phyloP scores from a whole-genome alignment of 2,888 invertebrate species.

The Drosophila yooni region DNA sequence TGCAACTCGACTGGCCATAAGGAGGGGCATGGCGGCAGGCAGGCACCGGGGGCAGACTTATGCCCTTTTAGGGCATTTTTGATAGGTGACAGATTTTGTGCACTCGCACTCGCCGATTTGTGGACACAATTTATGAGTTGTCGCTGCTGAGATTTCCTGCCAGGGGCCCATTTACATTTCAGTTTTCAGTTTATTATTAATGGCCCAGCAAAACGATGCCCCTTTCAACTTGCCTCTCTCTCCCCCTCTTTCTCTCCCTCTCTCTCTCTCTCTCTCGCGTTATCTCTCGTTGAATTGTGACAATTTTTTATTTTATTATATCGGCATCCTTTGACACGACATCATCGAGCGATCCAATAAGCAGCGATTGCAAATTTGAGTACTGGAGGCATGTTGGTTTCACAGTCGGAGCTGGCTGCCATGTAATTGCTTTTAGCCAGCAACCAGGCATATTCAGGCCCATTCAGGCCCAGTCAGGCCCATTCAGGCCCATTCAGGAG shows the following conservation, averaged over 20 bases:
- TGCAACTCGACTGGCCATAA: constrained; percentile 3
- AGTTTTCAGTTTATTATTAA: constrained; percentile 70
- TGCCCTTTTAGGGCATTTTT: constrained; percentile 84
- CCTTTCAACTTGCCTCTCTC: background rate
- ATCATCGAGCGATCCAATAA: constrained; percentile 38
- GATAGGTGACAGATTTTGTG: constrained; percentile 83
- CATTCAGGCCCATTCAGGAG: constrained; percentile 10
- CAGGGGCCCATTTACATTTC: constrained; percentile 61
- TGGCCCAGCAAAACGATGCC: constrained; percentile 28
- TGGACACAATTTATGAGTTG: constrained; percentile 82
- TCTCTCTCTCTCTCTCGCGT: background rate
- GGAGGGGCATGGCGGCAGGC: background rate
- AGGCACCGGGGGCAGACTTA: constrained; percentile 56
- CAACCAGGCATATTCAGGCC: constrained; percentile 11
- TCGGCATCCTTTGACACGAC: constrained; percentile 41
- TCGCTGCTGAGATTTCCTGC: constrained; percentile 55
- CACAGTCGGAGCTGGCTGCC: constrained; percentile 36
- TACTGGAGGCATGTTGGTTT: background rate
- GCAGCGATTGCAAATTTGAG: constrained; percentile 27
- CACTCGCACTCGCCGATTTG: constrained; percentile 63
- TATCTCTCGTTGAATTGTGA: constrained; percentile 39
- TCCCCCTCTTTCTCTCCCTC: too few relatives aligned
- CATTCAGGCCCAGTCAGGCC: constrained; percentile 10
- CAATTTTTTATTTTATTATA: constrained; percentile 54
- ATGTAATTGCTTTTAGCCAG: constrained; percentile 79